Percentiles rank a stretch among this genome's conserved stretches.
Evolutionary conservation across 30 jellyfish, hydroid and myxozoan species (phyloP).

Genomic region (Sanderia malayensis): DNA sequence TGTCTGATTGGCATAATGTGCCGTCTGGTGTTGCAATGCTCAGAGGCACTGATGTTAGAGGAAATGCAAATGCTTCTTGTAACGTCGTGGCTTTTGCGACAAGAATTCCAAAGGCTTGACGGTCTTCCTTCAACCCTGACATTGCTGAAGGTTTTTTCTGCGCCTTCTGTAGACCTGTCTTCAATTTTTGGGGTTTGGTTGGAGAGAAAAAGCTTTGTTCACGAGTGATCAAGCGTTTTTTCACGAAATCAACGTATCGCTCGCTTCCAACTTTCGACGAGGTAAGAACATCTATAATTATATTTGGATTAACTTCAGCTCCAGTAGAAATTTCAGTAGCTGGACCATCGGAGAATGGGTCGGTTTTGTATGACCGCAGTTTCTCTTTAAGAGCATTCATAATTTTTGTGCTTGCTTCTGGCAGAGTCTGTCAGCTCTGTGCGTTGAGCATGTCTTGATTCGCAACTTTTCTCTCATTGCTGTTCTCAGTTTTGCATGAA

Average conservation of each 20-base stretch:
- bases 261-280: not conserved
- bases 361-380: not conserved
- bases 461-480: not conserved
- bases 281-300: not conserved
- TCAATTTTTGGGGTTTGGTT: not conserved
- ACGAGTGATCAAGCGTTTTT: not conserved
- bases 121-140: too few species aligned
- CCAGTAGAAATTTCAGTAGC: not conserved
- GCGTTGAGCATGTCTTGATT: not conserved
- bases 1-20: too few species aligned
- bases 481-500: not conserved
- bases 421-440: not conserved
- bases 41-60: too few species aligned
- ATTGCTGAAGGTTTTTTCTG: too few species aligned
- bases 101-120: too few species aligned
- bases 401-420: not conserved
- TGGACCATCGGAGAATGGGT: not conserved
- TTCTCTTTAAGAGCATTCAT: not conserved
- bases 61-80: too few species aligned
- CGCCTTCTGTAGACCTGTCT: too few species aligned
- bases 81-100: too few species aligned
- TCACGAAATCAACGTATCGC: not conserved
- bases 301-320: not conserved
- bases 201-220: not conserved
- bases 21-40: too few species aligned